Evolutionary conservation across 92 coral and sea anemone genomes (phyloP).

Genomic region (Anthopleura xanthogrammica): DNA sequence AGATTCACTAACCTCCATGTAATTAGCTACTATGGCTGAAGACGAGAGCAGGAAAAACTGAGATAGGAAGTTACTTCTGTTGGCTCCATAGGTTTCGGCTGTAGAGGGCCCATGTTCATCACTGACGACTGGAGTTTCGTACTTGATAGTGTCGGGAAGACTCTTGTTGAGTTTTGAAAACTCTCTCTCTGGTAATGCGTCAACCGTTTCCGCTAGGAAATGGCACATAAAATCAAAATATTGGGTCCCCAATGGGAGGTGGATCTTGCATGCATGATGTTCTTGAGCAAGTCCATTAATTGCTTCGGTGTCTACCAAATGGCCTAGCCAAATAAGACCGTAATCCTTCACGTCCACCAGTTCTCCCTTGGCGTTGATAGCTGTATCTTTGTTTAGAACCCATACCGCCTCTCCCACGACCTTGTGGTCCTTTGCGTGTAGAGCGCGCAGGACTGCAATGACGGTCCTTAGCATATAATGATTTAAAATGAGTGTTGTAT

Average conservation of each 20-base stretch:
- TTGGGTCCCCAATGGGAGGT: background rate
- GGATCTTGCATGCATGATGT: background rate
- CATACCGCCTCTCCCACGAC: conserved; percentile 37
- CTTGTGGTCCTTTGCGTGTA: too few species aligned
- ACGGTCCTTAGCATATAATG: too few species aligned
- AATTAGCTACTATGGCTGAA: conserved; percentile 32
- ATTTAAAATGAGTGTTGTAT: too few species aligned
- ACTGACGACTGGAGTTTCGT: too few species aligned
- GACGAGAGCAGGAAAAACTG: conserved; percentile 29
- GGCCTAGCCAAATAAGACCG: background rate
- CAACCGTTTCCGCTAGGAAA: conserved; percentile 34
- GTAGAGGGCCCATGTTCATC: too few species aligned
- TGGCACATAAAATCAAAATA: conserved; percentile 25
- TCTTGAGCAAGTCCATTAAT: background rate
- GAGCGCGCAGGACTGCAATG: too few species aligned
- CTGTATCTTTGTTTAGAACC: conserved; percentile 32
- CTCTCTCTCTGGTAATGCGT: too few species aligned
- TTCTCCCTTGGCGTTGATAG: conserved; percentile 12
- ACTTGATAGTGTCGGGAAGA: too few species aligned
- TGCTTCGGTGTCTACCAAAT: background rate
- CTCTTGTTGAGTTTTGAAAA: too few species aligned
- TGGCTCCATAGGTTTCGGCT: background rate
- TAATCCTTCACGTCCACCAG: background rate
- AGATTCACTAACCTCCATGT: background rate
- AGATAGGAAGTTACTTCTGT: conserved; percentile 33